Percentiles rank a stretch among this genome's conserved stretches.
phyloP scores from a whole-genome alignment of 2,797 vertebrate genomes.

The Schizothorax lantsangensis region DNA sequence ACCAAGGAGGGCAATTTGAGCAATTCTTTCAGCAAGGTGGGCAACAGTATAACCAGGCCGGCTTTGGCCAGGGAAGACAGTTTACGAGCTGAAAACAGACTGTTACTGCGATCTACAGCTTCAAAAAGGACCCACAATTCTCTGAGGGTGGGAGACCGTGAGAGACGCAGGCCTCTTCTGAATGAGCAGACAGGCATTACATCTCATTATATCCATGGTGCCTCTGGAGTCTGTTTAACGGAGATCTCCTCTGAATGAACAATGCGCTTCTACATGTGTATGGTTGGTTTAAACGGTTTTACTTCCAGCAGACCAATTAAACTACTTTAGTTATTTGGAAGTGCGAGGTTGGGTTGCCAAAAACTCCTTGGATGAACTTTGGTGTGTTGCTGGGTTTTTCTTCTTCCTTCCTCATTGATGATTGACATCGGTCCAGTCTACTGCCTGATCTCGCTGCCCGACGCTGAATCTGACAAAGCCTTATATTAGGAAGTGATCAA shows the following conservation, averaged over 20 bases:
- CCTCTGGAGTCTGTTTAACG: constrained; percentile 27
- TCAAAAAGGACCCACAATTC: constrained; percentile 16
- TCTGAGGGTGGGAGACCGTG: constrained; percentile 12
- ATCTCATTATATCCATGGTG: constrained; percentile 25
- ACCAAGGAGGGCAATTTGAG: constrained; percentile 97
- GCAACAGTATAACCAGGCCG: constrained; percentile 94
- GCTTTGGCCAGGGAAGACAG: constrained; percentile 93
- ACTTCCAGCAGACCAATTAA: constrained; percentile 32
- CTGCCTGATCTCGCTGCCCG: constrained; percentile 32
- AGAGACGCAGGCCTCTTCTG: constrained; percentile 30
- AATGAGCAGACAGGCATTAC: constrained; percentile 10
- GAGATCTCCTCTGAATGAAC: constrained; percentile 33
- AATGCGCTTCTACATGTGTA: constrained; percentile 38
- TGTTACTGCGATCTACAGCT: not conserved
- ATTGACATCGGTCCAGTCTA: constrained; percentile 25
- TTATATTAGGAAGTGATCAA: constrained; percentile 37
- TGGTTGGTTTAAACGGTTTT: constrained; percentile 20
- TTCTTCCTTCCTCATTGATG: constrained; percentile 16
- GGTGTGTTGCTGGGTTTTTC: constrained; percentile 16
- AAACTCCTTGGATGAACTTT: constrained; percentile 18
- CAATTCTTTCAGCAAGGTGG: constrained; percentile 98
- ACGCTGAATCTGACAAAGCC: constrained; percentile 39
- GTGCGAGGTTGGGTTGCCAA: constrained; percentile 21
- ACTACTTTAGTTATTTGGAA: constrained; percentile 31
- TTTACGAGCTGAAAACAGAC: constrained; percentile 88